These are phyloP conservation scores for Diplazon laetatorius DNA, from an alignment of 2,888 invertebrate species.

Conservation along the genomic window DNA sequence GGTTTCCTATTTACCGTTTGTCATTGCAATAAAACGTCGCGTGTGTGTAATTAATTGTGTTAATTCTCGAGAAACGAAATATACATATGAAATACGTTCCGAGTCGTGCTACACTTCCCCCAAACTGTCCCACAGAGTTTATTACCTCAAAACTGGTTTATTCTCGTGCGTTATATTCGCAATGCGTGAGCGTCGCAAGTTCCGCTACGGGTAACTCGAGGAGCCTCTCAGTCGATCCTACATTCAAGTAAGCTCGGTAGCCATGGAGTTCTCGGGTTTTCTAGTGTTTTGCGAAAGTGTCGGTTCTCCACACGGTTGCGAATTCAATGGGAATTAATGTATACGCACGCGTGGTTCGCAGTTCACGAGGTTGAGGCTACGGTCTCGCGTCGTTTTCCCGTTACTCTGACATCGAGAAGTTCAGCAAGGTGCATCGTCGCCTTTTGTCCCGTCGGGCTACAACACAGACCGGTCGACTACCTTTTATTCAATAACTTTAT, in stretches of 20 bases:
- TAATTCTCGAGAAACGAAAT: neutral
- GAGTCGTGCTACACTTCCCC: neutral
- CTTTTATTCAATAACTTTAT: neutral
- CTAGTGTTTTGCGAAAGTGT: slow-evolving; percentile 40
- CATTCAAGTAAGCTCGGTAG: neutral
- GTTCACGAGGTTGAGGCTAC: slow-evolving; percentile 69
- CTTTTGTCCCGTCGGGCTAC: neutral
- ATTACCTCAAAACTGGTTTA: slow-evolving; percentile 31
- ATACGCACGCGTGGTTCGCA: slow-evolving; percentile 66
- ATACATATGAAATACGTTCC: slow-evolving; percentile 13
- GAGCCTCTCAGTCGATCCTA: slow-evolving; percentile 17
- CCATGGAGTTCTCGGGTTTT: slow-evolving; percentile 13
- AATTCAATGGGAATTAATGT: slow-evolving; percentile 56
- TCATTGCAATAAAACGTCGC: slow-evolving; percentile 11
- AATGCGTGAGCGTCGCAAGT: slow-evolving; percentile 14
- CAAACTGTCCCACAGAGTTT: slow-evolving; percentile 25
- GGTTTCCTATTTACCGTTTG: slow-evolving; percentile 5
- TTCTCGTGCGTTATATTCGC: slow-evolving; percentile 29
- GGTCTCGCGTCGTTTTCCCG: slow-evolving; percentile 62
- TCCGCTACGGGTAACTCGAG: slow-evolving; percentile 21
- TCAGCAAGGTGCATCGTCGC: slow-evolving; percentile 16
- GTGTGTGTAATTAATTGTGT: slow-evolving; percentile 14
- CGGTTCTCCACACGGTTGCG: slow-evolving; percentile 50
- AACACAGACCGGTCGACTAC: slow-evolving; percentile 9
- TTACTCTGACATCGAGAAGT: slow-evolving; percentile 65